Conservation (phyloP, 1,140 invertebrate species). For the Platorchestia sp. region DNA sequence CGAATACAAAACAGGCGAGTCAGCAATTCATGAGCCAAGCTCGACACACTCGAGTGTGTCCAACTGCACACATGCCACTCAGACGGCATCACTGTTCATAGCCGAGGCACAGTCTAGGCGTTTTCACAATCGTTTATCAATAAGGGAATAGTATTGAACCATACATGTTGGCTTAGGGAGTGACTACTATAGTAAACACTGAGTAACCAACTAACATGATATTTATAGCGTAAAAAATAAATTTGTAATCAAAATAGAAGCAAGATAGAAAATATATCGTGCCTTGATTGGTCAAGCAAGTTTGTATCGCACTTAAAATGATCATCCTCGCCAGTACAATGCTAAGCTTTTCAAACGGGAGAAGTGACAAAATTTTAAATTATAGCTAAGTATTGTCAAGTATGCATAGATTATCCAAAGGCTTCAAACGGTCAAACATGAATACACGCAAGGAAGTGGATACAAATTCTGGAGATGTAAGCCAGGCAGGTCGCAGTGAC, state of each 20-base stretch:
- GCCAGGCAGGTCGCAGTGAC: background rate
- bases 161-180: background rate
- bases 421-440: constrained; percentile 9
- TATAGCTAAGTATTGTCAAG: constrained; percentile 9
- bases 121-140: too few relatives aligned
- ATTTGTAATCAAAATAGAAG: background rate
- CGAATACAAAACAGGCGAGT: background rate
- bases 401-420: constrained; percentile 9
- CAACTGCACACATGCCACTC: background rate
- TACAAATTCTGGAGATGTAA: background rate
- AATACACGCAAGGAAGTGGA: background rate
- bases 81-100: background rate
- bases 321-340: background rate
- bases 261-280: background rate
- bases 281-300: background rate
- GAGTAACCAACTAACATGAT: background rate
- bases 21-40: background rate
- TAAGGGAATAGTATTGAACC: background rate
- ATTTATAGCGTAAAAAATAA: background rate
- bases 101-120: background rate
- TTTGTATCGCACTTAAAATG: background rate
- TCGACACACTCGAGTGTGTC: too few relatives aligned
- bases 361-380: background rate
- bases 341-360: background rate
- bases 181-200: background rate